phyloP scores from a whole-genome alignment of 2,113 vertebrate species.

The Tor tambroides region DNA sequence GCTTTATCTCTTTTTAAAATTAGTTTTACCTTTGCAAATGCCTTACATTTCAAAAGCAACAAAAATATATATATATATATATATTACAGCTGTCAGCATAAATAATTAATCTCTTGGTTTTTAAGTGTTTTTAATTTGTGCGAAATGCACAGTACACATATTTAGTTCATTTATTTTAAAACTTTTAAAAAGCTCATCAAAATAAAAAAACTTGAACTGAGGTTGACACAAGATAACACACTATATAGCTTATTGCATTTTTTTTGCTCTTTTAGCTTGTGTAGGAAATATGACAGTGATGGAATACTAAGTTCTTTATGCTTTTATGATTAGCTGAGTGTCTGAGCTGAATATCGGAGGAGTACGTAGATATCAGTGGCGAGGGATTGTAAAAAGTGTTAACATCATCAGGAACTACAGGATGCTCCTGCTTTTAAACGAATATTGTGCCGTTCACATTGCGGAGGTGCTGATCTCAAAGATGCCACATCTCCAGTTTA shows the following conservation, averaged over 20 bases:
- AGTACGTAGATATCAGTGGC: conserved; percentile 33
- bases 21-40: conserved; percentile 72
- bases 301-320: conserved; percentile 46
- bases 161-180: conserved; percentile 14
- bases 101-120: conserved; percentile 16
- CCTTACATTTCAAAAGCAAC: conserved; percentile 76
- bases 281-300: conserved; percentile 30
- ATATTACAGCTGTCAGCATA: background rate
- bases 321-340: conserved; percentile 34
- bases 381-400: conserved; percentile 32
- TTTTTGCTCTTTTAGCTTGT: conserved; percentile 40
- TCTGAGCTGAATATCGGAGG: conserved; percentile 35
- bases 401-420: background rate
- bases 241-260: conserved; percentile 21
- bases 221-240: conserved; percentile 19
- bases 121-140: conserved; percentile 30
- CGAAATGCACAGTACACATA: background rate
- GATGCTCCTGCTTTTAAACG: background rate
- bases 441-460: conserved; percentile 28
- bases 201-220: conserved; percentile 18
- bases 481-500: background rate
- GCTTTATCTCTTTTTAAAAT: conserved; percentile 69
- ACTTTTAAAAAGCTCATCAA: background rate
- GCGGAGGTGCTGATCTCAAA: background rate
- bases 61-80: background rate